Conservation (phyloP, 1,140 invertebrate species). For the Euura saliciscinereae region DNA sequence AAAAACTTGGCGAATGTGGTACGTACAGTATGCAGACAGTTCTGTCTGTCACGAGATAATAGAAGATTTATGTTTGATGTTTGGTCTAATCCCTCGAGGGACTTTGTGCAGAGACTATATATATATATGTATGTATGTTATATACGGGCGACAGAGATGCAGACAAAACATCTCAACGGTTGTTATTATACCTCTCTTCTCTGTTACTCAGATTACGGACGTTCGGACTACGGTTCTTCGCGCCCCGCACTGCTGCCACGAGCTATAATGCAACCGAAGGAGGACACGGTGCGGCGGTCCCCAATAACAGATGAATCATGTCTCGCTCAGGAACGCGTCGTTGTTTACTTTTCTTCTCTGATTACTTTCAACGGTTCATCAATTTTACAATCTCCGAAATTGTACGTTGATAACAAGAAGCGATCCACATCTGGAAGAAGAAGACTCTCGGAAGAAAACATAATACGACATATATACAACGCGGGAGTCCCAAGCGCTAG, state of each 20-base stretch:
- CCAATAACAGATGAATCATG: constrained; percentile 1
- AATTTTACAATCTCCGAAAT: background rate
- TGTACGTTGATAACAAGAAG: background rate
- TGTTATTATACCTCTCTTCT: constrained; percentile 1
- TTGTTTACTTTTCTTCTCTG: background rate
- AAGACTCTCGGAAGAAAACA: background rate
- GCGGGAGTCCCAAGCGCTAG: background rate
- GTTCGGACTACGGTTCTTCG: background rate
- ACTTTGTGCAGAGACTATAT: too few relatives aligned
- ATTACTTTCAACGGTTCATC: background rate
- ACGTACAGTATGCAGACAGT: background rate
- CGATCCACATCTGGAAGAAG: background rate
- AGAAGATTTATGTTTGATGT: background rate
- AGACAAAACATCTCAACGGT: background rate
- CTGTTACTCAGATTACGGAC: background rate
- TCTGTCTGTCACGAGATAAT: background rate
- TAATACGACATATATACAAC: background rate
- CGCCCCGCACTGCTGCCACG: too few relatives aligned
- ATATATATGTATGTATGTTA: background rate
- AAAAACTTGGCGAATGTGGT: background rate
- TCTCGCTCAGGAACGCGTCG: background rate
- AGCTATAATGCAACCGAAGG: background rate
- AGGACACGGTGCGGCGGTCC: background rate
- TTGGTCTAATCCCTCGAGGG: too few relatives aligned
- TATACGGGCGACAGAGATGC: background rate